Evolutionary conservation across 1,140 invertebrate genomes (phyloP).

Genomic region (Notospermus geniculatus): DNA sequence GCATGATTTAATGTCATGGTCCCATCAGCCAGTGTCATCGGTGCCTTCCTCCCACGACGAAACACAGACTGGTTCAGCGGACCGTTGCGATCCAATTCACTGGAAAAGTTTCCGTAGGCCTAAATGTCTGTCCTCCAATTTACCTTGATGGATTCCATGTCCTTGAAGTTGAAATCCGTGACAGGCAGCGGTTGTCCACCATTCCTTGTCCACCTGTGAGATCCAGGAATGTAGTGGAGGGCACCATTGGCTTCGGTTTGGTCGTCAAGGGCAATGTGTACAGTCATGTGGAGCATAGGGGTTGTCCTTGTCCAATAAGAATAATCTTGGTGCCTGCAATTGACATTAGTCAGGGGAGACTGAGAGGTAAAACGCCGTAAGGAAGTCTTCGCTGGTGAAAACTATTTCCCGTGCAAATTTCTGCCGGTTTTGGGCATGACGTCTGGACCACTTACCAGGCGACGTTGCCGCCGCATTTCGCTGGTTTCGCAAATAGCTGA

Average conservation of each 20-base stretch:
- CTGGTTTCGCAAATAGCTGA: constrained; percentile 50
- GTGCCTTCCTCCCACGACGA: too few relatives aligned
- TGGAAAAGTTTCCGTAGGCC: too few relatives aligned
- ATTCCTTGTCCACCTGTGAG: constrained; percentile 48
- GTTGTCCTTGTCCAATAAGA: constrained; percentile 49
- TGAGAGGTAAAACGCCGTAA: neutral
- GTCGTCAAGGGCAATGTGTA: constrained; percentile 50
- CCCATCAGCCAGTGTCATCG: too few relatives aligned
- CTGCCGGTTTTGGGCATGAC: too few relatives aligned
- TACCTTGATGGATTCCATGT: constrained; percentile 51
- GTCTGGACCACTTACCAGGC: constrained; percentile 46
- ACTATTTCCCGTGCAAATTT: neutral
- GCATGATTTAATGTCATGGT: too few relatives aligned
- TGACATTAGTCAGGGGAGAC: neutral
- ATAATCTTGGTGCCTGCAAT: constrained; percentile 49
- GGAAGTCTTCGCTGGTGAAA: neutral
- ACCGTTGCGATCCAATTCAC: too few relatives aligned
- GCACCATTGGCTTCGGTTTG: constrained; percentile 48
- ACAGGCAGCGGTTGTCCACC: constrained; percentile 43
- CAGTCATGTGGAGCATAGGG: constrained; percentile 46
- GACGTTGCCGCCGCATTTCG: constrained; percentile 43
- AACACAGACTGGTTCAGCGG: too few relatives aligned
- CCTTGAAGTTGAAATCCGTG: constrained; percentile 49
- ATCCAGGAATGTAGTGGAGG: constrained; percentile 45
- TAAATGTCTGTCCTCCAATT: neutral